These are phyloP conservation scores for Sciurus carolinensis DNA, from an alignment of 2,797 vertebrate genomes.

Conservation along the genomic window DNA sequence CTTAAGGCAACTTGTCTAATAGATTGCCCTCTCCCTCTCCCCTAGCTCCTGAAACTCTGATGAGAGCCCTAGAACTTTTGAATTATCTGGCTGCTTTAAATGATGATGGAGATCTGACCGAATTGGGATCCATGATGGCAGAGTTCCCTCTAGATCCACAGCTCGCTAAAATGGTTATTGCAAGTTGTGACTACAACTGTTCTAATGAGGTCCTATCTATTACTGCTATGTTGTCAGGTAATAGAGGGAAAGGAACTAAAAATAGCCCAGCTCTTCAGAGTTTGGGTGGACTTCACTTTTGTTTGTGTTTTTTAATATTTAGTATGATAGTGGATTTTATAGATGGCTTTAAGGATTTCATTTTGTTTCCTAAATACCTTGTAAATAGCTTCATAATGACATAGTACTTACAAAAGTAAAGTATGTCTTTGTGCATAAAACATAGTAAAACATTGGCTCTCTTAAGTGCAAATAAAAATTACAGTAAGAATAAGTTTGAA, in stretches of 20 bases:
- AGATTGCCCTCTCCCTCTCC: constrained; percentile 12
- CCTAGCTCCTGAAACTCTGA: constrained; percentile 98
- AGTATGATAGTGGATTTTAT: constrained; percentile 74
- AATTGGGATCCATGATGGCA: constrained; percentile 99
- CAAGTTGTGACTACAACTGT: constrained; percentile 99
- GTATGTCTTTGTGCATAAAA: constrained; percentile 71
- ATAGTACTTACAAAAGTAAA: constrained; percentile 68
- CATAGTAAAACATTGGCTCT: constrained; percentile 57
- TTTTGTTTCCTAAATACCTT: constrained; percentile 77
- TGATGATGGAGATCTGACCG: constrained; percentile 98
- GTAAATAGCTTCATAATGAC: constrained; percentile 65
- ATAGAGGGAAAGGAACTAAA: constrained; percentile 91
- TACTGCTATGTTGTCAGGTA: constrained; percentile 99
- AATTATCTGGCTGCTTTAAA: constrained; percentile 99
- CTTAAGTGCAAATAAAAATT: constrained; percentile 73
- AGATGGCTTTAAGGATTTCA: constrained; percentile 62
- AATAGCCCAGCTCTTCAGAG: constrained; percentile 82
- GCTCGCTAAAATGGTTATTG: constrained; percentile 99
- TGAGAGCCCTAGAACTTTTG: constrained; percentile 98
- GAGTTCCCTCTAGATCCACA: constrained; percentile 99
- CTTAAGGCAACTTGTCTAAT: constrained; percentile 77
- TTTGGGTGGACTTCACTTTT: constrained; percentile 84
- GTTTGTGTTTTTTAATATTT: constrained; percentile 72
- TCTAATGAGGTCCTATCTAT: constrained; percentile 99
- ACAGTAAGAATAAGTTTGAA: constrained; percentile 60